Percentiles rank a stretch among this genome's conserved stretches.
phyloP scores from a whole-genome alignment of 2,888 invertebrate species.

The Sesamia inferens region DNA sequence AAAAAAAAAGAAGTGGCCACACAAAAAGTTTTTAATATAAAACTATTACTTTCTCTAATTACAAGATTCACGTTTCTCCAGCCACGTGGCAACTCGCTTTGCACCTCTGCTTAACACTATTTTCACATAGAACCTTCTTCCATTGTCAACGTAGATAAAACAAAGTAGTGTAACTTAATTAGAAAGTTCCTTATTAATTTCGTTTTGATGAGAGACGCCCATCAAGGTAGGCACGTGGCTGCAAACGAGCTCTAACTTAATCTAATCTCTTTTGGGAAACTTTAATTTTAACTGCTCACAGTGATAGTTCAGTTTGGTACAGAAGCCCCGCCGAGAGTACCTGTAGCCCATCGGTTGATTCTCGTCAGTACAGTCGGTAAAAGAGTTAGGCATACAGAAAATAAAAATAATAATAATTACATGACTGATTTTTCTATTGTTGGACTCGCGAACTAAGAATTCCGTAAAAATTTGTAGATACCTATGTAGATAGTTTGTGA shows the following conservation, averaged over 20 bases:
- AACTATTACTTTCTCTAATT: conserved; percentile 46
- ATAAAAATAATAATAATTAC: too few relatives aligned
- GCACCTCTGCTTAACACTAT: conserved; percentile 51
- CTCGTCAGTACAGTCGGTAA: conserved; percentile 5
- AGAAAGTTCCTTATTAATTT: conserved; percentile 59
- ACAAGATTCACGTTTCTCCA: conserved; percentile 22
- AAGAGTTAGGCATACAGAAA: neutral
- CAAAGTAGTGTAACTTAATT: conserved; percentile 63
- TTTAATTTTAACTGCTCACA: conserved; percentile 60
- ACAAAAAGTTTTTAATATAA: conserved; percentile 34
- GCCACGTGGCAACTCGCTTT: conserved; percentile 25
- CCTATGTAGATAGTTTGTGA: too few relatives aligned
- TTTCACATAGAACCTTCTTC: conserved; percentile 37
- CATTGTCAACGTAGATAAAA: conserved; percentile 55
- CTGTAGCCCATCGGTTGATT: conserved; percentile 6
- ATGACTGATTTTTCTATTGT: too few relatives aligned
- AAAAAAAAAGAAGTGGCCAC: neutral
- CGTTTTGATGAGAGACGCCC: conserved; percentile 55
- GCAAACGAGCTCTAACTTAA: conserved; percentile 54
- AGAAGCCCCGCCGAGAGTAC: conserved; percentile 25
- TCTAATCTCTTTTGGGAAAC: conserved; percentile 63
- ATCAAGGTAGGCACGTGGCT: conserved; percentile 49
- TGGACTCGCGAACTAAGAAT: too few relatives aligned
- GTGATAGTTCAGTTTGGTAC: conserved; percentile 57
- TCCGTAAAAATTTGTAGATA: too few relatives aligned